These are phyloP conservation scores for Cheilosia impressa DNA, from an alignment of 2,888 invertebrate species.

Conservation along the genomic window DNA sequence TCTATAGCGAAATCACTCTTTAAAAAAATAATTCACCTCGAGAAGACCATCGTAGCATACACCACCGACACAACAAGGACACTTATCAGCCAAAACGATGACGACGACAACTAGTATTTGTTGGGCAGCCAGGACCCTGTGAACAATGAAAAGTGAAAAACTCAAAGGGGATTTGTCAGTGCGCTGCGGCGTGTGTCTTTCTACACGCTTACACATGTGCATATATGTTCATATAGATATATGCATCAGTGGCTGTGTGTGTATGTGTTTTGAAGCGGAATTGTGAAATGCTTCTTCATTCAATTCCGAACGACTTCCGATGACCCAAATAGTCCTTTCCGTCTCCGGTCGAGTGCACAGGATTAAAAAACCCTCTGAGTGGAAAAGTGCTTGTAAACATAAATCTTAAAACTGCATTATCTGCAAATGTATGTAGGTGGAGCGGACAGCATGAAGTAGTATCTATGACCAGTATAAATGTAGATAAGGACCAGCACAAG, in stretches of 20 bases:
- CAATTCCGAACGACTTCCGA: slow-evolving; percentile 65
- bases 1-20: background rate
- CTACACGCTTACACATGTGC: background rate
- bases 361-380: slow-evolving; percentile 56
- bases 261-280: background rate
- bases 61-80: slow-evolving; percentile 36
- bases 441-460: background rate
- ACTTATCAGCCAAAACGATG: slow-evolving; percentile 39
- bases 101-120: slow-evolving; percentile 19
- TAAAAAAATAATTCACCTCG: slow-evolving; percentile 2
- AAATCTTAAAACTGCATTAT: slow-evolving; percentile 69
- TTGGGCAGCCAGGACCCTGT: background rate
- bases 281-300: slow-evolving; percentile 38
- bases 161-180: slow-evolving; percentile 32
- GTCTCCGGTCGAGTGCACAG: slow-evolving; percentile 50
- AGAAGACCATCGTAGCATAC: background rate
- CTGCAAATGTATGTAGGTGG: slow-evolving; percentile 52
- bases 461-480: slow-evolving; percentile 17
- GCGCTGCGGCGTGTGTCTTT: background rate
- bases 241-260: background rate
- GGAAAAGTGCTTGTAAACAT: slow-evolving; percentile 73
- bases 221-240: background rate
- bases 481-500: slow-evolving; percentile 12
- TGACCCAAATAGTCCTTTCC: slow-evolving; percentile 68
- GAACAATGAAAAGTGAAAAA: slow-evolving; percentile 55